phyloP scores from a whole-genome alignment of 2,888 invertebrate genomes.

The Clunio marinus region DNA sequence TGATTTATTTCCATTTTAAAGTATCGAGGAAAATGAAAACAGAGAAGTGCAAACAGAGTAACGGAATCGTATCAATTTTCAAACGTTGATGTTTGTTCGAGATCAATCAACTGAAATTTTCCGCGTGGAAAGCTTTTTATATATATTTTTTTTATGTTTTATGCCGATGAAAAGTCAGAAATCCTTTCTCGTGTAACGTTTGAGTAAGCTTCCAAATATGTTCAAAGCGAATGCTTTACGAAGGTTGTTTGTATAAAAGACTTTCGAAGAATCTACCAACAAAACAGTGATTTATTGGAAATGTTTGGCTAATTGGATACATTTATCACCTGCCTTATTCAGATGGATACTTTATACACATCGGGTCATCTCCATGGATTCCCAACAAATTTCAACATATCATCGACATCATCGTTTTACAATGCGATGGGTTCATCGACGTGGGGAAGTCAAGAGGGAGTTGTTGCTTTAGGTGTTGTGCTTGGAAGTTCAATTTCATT shows the following conservation, averaged over 20 bases:
- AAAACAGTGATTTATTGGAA: background rate
- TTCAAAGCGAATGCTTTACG: too few species aligned
- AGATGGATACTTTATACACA: slow-evolving; percentile 45
- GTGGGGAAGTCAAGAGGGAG: slow-evolving; percentile 55
- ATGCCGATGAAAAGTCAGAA: too few species aligned
- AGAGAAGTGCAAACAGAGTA: background rate
- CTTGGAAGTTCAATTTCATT: slow-evolving; percentile 63
- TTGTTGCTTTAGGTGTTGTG: slow-evolving; percentile 61
- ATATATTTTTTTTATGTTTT: too few species aligned
- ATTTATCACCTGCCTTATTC: slow-evolving; percentile 33
- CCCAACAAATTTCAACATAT: slow-evolving; percentile 42
- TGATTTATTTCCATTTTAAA: background rate
- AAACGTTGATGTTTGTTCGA: background rate
- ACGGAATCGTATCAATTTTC: background rate
- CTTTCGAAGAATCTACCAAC: too few species aligned
- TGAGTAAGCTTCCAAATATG: background rate
- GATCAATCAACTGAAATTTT: slow-evolving; percentile 8
- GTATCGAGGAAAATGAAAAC: background rate
- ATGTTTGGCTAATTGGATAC: slow-evolving; percentile 9
- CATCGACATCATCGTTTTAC: slow-evolving; percentile 40
- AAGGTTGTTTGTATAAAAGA: too few species aligned
- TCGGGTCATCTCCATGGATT: slow-evolving; percentile 44
- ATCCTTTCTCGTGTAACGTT: too few species aligned
- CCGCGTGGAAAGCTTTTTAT: background rate
- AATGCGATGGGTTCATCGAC: slow-evolving; percentile 42